These are phyloP conservation scores for Glaucopsyche alexis DNA, from an alignment of 2,888 invertebrate genomes.

Conservation along the genomic window DNA sequence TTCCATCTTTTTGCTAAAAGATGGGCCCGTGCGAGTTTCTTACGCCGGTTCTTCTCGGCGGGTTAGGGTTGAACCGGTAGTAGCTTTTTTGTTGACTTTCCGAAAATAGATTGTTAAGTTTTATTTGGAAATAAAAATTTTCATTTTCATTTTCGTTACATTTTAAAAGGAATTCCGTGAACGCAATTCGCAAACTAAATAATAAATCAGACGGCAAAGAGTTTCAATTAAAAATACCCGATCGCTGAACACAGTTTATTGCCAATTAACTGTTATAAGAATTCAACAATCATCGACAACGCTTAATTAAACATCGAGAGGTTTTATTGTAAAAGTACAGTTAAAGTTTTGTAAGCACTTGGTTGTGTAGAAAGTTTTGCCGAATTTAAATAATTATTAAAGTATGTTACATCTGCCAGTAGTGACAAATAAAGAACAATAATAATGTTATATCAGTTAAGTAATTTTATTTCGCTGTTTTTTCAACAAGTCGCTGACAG, in stretches of 20 bases:
- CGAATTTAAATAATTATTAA: not conserved
- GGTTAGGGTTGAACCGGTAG: too few relatives aligned
- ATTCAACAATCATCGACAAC: slow-evolving; percentile 11
- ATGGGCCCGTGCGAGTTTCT: too few relatives aligned
- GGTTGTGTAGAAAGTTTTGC: slow-evolving; percentile 1
- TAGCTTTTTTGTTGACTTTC: too few relatives aligned
- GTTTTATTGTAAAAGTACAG: not conserved
- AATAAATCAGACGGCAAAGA: not conserved
- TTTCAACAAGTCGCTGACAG: too few relatives aligned
- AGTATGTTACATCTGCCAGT: not conserved
- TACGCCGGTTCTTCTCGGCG: too few relatives aligned
- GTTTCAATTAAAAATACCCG: slow-evolving; percentile 1
- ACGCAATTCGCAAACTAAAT: not conserved
- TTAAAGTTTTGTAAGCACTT: slow-evolving; percentile 1
- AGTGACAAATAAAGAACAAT: too few relatives aligned
- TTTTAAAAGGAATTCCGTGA: not conserved
- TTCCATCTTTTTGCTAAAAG: too few relatives aligned
- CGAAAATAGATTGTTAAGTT: too few relatives aligned
- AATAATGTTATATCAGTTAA: too few relatives aligned
- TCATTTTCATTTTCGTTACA: not conserved
- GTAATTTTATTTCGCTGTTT: too few relatives aligned
- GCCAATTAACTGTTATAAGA: slow-evolving; percentile 17
- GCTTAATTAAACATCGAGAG: not conserved
- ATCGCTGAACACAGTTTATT: not conserved
- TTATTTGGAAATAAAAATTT: too few relatives aligned